phyloP scores from a whole-genome alignment of 2,888 invertebrate genomes.

The Oxyteleia sp. region DNA sequence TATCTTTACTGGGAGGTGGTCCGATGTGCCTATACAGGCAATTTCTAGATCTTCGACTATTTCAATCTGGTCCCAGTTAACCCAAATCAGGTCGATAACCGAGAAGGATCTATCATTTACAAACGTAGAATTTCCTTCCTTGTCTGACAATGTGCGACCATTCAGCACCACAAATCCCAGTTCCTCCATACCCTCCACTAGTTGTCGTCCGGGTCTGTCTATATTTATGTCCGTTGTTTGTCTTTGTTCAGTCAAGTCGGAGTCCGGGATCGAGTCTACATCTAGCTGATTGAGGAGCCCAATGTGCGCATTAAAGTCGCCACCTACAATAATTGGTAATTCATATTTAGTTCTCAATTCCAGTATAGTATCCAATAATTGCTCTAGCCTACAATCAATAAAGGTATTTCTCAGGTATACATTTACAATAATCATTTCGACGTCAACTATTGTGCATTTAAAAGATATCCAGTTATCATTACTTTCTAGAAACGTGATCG shows the following conservation, averaged over 20 bases:
- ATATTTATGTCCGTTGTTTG: not conserved
- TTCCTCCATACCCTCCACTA: constrained; percentile 7
- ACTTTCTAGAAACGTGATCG: not conserved
- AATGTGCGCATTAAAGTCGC: constrained; percentile 13
- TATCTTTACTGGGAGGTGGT: constrained; percentile 1
- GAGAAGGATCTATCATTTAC: not conserved
- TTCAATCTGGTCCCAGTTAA: not conserved
- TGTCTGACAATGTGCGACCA: not conserved
- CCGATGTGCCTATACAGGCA: not conserved
- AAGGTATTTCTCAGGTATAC: not conserved
- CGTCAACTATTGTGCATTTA: too few relatives aligned
- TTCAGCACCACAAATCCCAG: constrained; percentile 17
- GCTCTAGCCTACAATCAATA: not conserved
- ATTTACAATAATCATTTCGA: too few relatives aligned
- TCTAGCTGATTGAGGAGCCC: constrained; percentile 13
- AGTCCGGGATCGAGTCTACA: not conserved
- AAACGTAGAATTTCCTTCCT: not conserved
- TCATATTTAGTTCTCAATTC: not conserved
- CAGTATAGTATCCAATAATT: not conserved
- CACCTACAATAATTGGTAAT: constrained; percentile 14
- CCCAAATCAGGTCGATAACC: not conserved
- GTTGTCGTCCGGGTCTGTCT: not conserved
- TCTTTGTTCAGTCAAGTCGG: not conserved
- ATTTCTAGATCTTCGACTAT: too few relatives aligned
- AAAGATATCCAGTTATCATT: too few relatives aligned